A percentile compares a stretch with the other conserved stretches of the same genome.
Evolutionary conservation across 2,888 invertebrate species (phyloP).

Genomic region (Netelia inedita): DNA sequence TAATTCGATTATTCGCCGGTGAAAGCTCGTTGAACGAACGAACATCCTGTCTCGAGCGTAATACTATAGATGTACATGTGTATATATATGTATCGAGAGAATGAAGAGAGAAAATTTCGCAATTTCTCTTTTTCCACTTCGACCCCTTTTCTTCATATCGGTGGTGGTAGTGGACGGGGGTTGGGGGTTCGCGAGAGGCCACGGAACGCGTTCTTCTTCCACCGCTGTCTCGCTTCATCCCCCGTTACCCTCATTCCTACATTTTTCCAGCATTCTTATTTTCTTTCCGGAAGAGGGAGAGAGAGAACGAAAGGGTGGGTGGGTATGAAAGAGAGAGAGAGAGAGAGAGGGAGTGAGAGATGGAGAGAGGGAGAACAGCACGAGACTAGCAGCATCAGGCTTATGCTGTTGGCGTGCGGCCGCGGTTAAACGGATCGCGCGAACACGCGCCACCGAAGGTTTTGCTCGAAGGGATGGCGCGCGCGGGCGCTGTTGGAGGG

Average conservation of each 20-base stretch:
- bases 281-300: constrained; percentile 31
- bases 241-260: constrained; percentile 29
- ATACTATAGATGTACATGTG: background rate
- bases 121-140: constrained; percentile 43
- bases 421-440: constrained; percentile 72
- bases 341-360: constrained; percentile 15
- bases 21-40: constrained; percentile 40
- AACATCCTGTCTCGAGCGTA: constrained; percentile 14
- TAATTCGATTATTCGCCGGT: constrained; percentile 60
- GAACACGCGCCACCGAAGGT: constrained; percentile 63
- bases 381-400: constrained; percentile 38
- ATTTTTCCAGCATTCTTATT: constrained; percentile 63
- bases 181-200: background rate
- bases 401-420: constrained; percentile 66
- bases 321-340: background rate
- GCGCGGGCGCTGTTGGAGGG: background rate
- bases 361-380: background rate
- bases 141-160: constrained; percentile 52
- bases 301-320: background rate
- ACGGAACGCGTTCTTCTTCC: background rate
- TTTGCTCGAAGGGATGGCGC: constrained; percentile 20
- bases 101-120: constrained; percentile 53
- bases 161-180: background rate
- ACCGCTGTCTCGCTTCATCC: background rate
- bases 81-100: constrained; percentile 13